Conservation (phyloP, 2,113 vertebrate genomes). For the Engraulis encrasicolus region DNA sequence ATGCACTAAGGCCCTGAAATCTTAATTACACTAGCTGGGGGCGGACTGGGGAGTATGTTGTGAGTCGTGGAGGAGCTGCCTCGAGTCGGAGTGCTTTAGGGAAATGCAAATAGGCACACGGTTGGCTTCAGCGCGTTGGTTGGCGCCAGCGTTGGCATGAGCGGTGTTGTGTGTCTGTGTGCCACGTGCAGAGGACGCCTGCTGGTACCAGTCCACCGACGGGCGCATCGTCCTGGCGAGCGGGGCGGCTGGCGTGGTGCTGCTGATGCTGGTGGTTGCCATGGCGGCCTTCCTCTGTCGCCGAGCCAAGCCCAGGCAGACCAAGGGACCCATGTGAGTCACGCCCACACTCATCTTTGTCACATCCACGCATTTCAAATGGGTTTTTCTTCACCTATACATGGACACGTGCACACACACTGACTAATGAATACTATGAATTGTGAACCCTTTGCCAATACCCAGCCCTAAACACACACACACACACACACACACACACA, state of each 20-base stretch:
- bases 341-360: conserved; percentile 44
- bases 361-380: conserved; percentile 33
- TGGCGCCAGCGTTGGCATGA: too few species aligned
- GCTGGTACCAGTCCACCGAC: conserved; percentile 67
- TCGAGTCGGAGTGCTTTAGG: not conserved
- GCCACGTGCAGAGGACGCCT: conserved; percentile 63
- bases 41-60: not conserved
- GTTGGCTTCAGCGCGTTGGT: too few species aligned
- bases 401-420: not conserved
- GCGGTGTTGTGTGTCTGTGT: not conserved
- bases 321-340: conserved; percentile 78
- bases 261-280: conserved; percentile 62
- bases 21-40: not conserved
- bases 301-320: conserved; percentile 57
- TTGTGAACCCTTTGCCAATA: too few species aligned
- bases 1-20: not conserved
- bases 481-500: too few species aligned
- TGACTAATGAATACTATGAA: too few species aligned
- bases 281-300: conserved; percentile 63
- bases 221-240: conserved; percentile 62
- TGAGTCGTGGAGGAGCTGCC: not conserved
- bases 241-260: conserved; percentile 26
- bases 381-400: not conserved
- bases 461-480: too few species aligned
- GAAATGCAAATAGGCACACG: not conserved